phyloP scores from a whole-genome alignment of 2,888 invertebrate species.

The Zele albiditarsus region DNA sequence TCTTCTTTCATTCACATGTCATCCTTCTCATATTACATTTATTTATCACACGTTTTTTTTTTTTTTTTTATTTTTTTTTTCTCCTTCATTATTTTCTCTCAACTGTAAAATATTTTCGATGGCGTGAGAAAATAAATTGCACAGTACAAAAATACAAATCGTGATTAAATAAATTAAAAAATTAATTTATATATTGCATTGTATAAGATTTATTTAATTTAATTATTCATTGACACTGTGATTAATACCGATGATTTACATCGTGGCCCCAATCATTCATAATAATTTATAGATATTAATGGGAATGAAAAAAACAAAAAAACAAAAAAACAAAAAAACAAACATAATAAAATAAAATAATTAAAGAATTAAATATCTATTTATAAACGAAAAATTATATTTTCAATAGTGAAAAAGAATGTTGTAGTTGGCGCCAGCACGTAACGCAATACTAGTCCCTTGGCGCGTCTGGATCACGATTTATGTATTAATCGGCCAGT shows the following conservation, averaged over 20 bases:
- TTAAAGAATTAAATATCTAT: constrained; percentile 16
- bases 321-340: no score
- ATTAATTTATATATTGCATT: not conserved
- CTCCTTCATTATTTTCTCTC: not conserved
- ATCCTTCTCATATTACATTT: not conserved
- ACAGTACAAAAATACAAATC: not conserved
- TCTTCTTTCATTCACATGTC: not conserved
- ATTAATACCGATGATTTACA: not conserved
- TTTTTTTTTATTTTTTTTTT: not conserved
- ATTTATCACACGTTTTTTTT: not conserved
- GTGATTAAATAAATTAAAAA: not conserved
- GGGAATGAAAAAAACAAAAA: not conserved
- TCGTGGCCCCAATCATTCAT: not conserved
- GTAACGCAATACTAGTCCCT: constrained; percentile 33
- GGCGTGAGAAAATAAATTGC: not conserved
- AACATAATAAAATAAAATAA: no score
- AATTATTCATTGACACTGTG: not conserved
- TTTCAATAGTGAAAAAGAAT: constrained; percentile 39
- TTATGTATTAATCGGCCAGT: constrained; percentile 42
- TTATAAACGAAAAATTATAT: not conserved
- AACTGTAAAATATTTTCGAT: not conserved
- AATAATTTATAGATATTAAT: not conserved
- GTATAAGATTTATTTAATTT: not conserved
- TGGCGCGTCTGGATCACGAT: constrained; percentile 36
- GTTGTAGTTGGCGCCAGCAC: constrained; percentile 57